A percentile compares a stretch with the other conserved stretches of the same genome.
phyloP scores from a whole-genome alignment of 2,888 invertebrate genomes.

The Crioceris asparagi region DNA sequence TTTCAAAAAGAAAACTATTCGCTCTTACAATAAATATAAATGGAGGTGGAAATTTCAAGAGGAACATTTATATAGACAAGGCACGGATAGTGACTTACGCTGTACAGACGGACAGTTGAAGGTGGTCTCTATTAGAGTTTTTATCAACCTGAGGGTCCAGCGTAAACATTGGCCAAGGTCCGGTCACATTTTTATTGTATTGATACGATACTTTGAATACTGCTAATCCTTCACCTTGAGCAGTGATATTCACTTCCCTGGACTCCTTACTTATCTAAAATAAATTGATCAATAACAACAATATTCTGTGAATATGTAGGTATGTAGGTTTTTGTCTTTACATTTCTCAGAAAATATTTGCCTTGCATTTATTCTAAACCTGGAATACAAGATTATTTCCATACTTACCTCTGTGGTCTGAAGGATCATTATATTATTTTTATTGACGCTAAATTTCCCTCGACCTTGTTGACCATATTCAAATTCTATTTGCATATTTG shows the following conservation, averaged over 20 bases:
- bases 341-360: too few species aligned
- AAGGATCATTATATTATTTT: slow-evolving; percentile 68
- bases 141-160: slow-evolving; percentile 79
- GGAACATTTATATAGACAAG: too few species aligned
- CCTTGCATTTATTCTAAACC: too few species aligned
- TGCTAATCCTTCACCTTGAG: slow-evolving; percentile 70
- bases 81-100: slow-evolving; percentile 50
- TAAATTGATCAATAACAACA: too few species aligned
- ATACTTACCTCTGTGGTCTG: slow-evolving; percentile 66
- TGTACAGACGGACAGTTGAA: slow-evolving; percentile 73
- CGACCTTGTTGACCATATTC: slow-evolving; percentile 33
- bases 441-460: slow-evolving; percentile 58
- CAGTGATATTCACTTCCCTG: slow-evolving; percentile 59
- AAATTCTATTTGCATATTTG: slow-evolving; percentile 36
- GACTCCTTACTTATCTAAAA: slow-evolving; percentile 38
- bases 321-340: too few species aligned
- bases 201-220: slow-evolving; percentile 67
- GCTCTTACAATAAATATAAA: neutral
- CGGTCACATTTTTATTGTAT: slow-evolving; percentile 78
- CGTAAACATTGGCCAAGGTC: slow-evolving; percentile 76
- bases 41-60: too few species aligned
- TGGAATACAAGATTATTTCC: too few species aligned
- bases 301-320: too few species aligned
- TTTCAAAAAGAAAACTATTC: slow-evolving; percentile 8
- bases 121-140: slow-evolving; percentile 61